Conservation (phyloP, 2,113 vertebrate species). For the Microcebus murinus region DNA sequence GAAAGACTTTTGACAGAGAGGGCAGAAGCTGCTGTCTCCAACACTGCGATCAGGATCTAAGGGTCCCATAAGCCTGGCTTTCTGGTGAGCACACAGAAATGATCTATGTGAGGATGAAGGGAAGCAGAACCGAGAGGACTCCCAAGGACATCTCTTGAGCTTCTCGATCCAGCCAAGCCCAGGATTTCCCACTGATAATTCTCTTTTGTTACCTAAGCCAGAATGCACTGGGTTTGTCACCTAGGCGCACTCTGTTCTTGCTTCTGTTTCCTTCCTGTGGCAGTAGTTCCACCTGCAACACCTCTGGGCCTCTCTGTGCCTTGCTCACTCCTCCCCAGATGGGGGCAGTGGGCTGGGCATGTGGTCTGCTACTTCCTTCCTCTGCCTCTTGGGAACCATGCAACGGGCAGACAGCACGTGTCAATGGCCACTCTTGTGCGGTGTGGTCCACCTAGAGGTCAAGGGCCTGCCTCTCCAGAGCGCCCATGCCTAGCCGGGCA, state of each 20-base stretch:
- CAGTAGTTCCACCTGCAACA: neutral
- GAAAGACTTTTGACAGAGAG: neutral
- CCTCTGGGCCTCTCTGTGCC: neutral
- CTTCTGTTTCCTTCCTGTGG: neutral
- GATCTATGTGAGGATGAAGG: neutral
- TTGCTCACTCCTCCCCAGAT: neutral
- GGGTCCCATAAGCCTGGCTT: neutral
- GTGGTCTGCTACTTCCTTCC: neutral
- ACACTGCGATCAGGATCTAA: neutral
- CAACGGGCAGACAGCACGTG: no score
- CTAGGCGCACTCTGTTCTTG: neutral
- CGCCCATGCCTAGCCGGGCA: fast-evolving
- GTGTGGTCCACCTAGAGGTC: neutral
- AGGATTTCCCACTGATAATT: neutral
- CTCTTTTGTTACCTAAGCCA: neutral
- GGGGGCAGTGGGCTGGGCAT: neutral
- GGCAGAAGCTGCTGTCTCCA: neutral
- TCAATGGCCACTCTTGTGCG: no score
- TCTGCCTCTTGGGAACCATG: neutral
- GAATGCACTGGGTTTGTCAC: neutral
- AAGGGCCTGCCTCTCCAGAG: neutral
- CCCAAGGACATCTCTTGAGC: neutral
- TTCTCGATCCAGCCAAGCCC: neutral
- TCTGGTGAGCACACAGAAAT: neutral
- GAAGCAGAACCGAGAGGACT: neutral